Evolutionary conservation across 2,113 vertebrate genomes (phyloP), one percentile per base, ranked within the genome.

Genomic region (Cettia cetti): DNA sequence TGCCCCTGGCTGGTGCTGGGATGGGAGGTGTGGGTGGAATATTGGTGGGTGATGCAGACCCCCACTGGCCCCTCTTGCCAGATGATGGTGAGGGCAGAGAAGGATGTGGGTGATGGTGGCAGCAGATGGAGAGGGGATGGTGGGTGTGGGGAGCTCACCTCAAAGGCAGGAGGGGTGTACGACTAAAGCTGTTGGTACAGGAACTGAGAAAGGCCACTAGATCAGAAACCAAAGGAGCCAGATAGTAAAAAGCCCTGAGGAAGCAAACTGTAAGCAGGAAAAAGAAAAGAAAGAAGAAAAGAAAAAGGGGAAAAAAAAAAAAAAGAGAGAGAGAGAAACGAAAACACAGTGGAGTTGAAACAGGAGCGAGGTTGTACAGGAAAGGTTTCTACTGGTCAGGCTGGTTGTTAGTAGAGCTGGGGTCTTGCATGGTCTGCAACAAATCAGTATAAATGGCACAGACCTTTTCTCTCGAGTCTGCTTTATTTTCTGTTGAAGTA

Each of bases 141-240:
- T 33, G 72, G 47, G 44, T 54, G 53, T 14, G 2, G 82, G 93
- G 82, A 69, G 98, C 99, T 99, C 99, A 99, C 99, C 99, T 99
- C 98, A 98, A 99, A 99, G 99, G 99, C 99, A 99, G 99, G 98
- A 99, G 98, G 99, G 98, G 98, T 98, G 98, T 98, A 99, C 99
- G 98, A 99, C 98, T 98, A 98, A 98, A 98, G 98, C 98, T 99
- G 98, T 98, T 98, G 98, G 98, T 98, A 98, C 99, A 97, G 99
- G 99, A 99, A 98, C 98, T 99, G 99, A 99, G 98, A 99, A 99
- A 99, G 99, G 99, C 99, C 99, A 99, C 99, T 99, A 99, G 99
- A 99, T 99, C 99, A 99, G 99, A 99, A 99, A 99, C 99, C 99
- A 99, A 98, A 99, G 99, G 98, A 99, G 99, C 99, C 99, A 99